Conservation (phyloP, 1,140 invertebrate species). For the Neocloeon triangulifer region DNA sequence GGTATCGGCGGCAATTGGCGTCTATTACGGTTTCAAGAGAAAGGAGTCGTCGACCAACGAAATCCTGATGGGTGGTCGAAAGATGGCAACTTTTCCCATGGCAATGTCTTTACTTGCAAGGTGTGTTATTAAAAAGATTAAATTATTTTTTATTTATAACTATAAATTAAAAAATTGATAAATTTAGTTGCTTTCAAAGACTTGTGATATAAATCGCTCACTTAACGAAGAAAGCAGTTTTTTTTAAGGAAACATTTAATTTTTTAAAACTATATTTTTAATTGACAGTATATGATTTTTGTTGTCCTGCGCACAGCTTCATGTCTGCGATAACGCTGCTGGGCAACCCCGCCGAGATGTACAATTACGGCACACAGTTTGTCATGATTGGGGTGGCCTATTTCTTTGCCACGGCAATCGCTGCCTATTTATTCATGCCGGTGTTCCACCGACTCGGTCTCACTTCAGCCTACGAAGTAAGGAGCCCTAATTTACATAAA, state of each 20-base stretch:
- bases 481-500: no score
- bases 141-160: no score
- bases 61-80: slow-evolving; percentile 46
- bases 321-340: slow-evolving; percentile 28
- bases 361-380: slow-evolving; percentile 18
- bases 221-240: no score
- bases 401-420: slow-evolving; percentile 17
- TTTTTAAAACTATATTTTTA: no score
- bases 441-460: slow-evolving; percentile 24
- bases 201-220: no score
- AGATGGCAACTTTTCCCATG: slow-evolving; percentile 51
- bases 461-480: slow-evolving; percentile 24
- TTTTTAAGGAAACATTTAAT: no score
- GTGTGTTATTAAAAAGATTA: no score
- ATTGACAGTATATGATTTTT: no score
- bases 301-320: slow-evolving; percentile 20
- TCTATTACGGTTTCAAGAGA: slow-evolving; percentile 57
- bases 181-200: no score
- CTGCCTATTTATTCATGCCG: slow-evolving; percentile 26
- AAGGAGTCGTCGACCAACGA: slow-evolving; percentile 28
- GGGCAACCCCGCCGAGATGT: slow-evolving; percentile 26
- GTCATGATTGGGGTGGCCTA: slow-evolving; percentile 14
- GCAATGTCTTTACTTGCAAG: slow-evolving; percentile 62
- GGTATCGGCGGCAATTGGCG: slow-evolving; percentile 50
- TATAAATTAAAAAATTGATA: no score